These are phyloP conservation scores for Rattus norvegicus DNA, from an alignment of 2,113 vertebrate genomes.

Conservation along the genomic window GRCr8 NC_086034.1:53012001-53012500, in stretches of 20 bases:
- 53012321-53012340: background rate
- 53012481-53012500: background rate
- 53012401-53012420: background rate
- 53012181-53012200: background rate
- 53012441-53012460: background rate
- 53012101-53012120: background rate
- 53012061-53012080: background rate
- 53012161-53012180: background rate
- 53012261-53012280: too few relatives aligned
- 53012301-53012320: background rate
- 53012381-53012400: background rate
- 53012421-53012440: background rate
- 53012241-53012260: background rate
- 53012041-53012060: background rate
- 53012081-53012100: background rate
- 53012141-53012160: background rate
- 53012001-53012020: background rate
- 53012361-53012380: background rate
- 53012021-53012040: background rate
- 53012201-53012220: background rate
- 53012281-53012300: background rate
- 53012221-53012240: background rate
- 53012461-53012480: background rate
- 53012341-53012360: background rate
- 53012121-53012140: background rate